These are phyloP conservation scores for Timandra comae DNA, from an alignment of 2,888 invertebrate genomes.

Conservation along the genomic window DNA sequence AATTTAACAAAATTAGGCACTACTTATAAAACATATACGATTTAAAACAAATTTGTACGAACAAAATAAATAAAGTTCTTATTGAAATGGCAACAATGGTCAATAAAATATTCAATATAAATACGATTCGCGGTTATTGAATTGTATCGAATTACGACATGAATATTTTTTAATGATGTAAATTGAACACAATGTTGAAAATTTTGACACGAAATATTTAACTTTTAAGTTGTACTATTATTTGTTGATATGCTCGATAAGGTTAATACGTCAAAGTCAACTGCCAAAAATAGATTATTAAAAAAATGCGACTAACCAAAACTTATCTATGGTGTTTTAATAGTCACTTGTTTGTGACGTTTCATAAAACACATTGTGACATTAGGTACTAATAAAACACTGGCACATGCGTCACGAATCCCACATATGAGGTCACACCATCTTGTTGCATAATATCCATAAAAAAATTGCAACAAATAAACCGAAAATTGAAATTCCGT, in stretches of 20 bases:
- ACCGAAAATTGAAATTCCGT: conserved; percentile 46
- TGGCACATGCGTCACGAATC: conserved; percentile 54
- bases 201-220: too few relatives aligned
- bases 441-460: conserved; percentile 29
- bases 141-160: conserved; percentile 2
- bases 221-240: too few relatives aligned
- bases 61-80: conserved; percentile 10
- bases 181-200: too few relatives aligned
- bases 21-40: too few relatives aligned
- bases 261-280: too few relatives aligned
- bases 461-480: conserved; percentile 39
- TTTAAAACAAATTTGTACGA: conserved; percentile 18
- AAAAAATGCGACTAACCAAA: neutral
- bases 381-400: conserved; percentile 27
- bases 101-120: conserved; percentile 54
- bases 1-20: too few relatives aligned
- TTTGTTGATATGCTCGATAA: too few relatives aligned
- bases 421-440: conserved; percentile 28
- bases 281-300: too few relatives aligned
- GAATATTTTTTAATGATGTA: too few relatives aligned
- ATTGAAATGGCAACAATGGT: conserved; percentile 44
- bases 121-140: conserved; percentile 29
- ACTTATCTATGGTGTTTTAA: neutral
- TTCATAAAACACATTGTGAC: too few relatives aligned
- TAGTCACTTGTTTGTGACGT: too few relatives aligned